Evolutionary conservation across 2,113 vertebrate genomes (phyloP).

Genomic region (Microcebus ravelobensis): DNA sequence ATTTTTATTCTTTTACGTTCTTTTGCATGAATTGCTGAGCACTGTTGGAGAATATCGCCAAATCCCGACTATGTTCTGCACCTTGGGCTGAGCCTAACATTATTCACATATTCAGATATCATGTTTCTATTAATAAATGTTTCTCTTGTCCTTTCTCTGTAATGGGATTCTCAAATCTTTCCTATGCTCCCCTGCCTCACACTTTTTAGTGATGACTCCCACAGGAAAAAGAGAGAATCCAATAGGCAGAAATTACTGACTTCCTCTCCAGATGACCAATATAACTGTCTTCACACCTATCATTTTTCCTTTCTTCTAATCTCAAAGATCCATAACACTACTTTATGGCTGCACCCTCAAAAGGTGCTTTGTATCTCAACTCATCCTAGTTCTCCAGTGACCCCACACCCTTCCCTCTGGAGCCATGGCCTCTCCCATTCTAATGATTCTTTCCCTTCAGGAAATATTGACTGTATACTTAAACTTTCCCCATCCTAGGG

Average conservation of each 20-base stretch:
- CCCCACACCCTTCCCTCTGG: neutral
- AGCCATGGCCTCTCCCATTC: neutral
- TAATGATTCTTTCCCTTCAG: neutral
- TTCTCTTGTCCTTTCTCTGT: neutral
- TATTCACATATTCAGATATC: neutral
- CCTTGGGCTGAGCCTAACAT: neutral
- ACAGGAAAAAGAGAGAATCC: neutral
- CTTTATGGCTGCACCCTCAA: neutral
- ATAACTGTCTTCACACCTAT: neutral
- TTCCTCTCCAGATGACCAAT: neutral
- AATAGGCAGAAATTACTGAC: neutral
- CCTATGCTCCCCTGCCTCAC: neutral
- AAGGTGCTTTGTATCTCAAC: neutral
- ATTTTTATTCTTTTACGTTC: neutral
- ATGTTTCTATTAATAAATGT: conserved; percentile 10
- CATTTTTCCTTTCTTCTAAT: neutral
- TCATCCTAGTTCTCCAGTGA: neutral
- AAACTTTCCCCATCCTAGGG: neutral
- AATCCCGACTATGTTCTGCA: neutral
- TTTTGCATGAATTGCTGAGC: neutral
- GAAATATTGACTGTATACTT: neutral
- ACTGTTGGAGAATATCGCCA: neutral
- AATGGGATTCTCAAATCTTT: neutral
- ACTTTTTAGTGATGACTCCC: neutral
- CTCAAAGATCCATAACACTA: neutral